Evolutionary conservation across 2,888 invertebrate genomes (phyloP).

Genomic region (Eilema depressum): DNA sequence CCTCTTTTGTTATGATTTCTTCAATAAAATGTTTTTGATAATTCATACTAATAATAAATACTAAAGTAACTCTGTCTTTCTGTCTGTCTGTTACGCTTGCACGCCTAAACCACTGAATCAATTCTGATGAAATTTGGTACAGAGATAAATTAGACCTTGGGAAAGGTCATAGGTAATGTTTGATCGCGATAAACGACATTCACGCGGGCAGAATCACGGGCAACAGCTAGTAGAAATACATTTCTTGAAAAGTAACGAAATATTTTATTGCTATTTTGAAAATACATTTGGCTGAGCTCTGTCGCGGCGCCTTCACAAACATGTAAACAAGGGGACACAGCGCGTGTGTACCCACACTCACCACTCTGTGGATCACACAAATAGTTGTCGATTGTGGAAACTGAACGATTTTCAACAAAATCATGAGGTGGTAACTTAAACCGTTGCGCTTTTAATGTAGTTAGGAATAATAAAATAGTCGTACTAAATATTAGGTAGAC

Average conservation of each 20-base stretch:
- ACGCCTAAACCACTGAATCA: no score
- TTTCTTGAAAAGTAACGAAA: neutral
- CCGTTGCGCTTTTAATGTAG: neutral
- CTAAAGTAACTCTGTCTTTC: no score
- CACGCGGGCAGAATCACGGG: no score
- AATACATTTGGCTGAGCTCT: neutral
- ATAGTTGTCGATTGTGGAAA: conserved; percentile 2
- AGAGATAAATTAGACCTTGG: no score
- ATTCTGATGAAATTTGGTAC: no score
- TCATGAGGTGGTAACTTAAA: neutral
- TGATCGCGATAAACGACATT: no score
- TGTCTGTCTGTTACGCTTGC: no score
- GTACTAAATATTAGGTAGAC: neutral
- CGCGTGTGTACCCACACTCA: neutral
- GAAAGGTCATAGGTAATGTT: no score
- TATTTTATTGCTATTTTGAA: neutral
- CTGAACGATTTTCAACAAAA: neutral
- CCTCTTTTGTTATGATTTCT: neutral
- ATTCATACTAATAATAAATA: no score
- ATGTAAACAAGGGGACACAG: neutral
- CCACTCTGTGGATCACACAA: neutral
- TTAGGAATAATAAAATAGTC: neutral
- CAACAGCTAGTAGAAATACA: no score
- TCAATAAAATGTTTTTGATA: neutral
- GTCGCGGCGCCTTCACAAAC: neutral